Conservation (phyloP, 2,113 vertebrate genomes). For the Anolis carolinensis region DNA sequence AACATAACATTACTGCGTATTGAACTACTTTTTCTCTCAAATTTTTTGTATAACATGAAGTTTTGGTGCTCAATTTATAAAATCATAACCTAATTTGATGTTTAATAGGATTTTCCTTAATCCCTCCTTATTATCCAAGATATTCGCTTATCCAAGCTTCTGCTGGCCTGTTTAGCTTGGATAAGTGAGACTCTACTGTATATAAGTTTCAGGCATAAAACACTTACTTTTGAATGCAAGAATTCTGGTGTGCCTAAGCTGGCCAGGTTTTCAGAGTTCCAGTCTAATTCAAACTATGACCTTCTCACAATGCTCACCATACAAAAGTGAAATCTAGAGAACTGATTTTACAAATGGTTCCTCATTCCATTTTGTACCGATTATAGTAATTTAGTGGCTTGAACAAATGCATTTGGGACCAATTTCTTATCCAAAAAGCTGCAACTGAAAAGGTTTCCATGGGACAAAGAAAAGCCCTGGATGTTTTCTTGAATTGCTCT, state of each 20-base stretch:
- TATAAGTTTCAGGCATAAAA: background rate
- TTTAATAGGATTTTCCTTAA: too few relatives aligned
- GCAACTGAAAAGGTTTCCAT: conserved; percentile 21
- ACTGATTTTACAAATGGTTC: background rate
- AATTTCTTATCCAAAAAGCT: background rate
- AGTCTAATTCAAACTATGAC: background rate
- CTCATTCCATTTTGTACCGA: background rate
- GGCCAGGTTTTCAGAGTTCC: background rate
- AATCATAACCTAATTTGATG: too few relatives aligned
- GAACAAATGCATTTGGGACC: conserved; percentile 10
- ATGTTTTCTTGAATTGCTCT: background rate
- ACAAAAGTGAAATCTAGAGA: background rate
- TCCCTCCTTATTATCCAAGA: too few relatives aligned
- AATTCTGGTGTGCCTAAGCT: too few relatives aligned
- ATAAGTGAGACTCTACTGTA: too few relatives aligned
- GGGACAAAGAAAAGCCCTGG: background rate
- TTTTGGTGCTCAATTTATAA: too few relatives aligned
- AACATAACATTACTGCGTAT: too few relatives aligned
- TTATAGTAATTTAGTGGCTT: conserved; percentile 12
- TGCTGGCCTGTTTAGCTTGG: too few relatives aligned
- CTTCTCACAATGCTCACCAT: background rate
- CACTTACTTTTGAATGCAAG: background rate
- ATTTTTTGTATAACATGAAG: too few relatives aligned
- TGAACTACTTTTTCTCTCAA: too few relatives aligned
- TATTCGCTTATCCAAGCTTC: too few relatives aligned